Percentiles rank a stretch among this genome's conserved stretches.
Conservation (phyloP, 2,888 invertebrate species). For the Charanyca ferruginea region DNA sequence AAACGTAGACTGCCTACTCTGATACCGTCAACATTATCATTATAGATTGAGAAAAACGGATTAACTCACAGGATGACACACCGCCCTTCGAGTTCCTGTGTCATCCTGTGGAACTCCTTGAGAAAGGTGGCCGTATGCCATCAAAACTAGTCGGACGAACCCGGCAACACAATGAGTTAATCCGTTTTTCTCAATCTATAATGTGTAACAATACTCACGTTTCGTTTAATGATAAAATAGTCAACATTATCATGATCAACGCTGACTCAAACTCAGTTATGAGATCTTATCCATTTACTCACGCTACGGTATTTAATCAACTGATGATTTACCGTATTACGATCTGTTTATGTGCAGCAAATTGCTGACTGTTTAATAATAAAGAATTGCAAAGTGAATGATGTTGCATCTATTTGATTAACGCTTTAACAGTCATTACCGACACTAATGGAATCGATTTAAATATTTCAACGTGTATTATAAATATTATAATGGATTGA, state of each 20-base stretch:
- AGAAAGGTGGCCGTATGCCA: too few relatives aligned
- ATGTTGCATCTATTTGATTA: conserved; percentile 22
- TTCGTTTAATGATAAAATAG: too few relatives aligned
- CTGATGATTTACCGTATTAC: conserved; percentile 25
- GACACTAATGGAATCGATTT: neutral
- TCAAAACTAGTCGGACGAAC: too few relatives aligned
- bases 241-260: conserved; percentile 15
- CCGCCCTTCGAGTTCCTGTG: too few relatives aligned
- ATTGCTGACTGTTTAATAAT: conserved; percentile 1
- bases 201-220: too few relatives aligned
- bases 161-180: too few relatives aligned
- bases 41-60: too few relatives aligned
- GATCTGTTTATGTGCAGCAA: conserved; percentile 11
- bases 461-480: neutral
- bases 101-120: too few relatives aligned
- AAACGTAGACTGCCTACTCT: neutral
- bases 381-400: conserved; percentile 17
- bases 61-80: too few relatives aligned
- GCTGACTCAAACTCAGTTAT: conserved; percentile 12
- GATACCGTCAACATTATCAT: conserved; percentile 17
- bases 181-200: too few relatives aligned
- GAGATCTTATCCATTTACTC: conserved; percentile 30
- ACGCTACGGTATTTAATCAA: conserved; percentile 18
- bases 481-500: neutral
- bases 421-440: conserved; percentile 17